Evolutionary conservation across 2,888 invertebrate species (phyloP).

Genomic region (Callimorpha dominula): DNA sequence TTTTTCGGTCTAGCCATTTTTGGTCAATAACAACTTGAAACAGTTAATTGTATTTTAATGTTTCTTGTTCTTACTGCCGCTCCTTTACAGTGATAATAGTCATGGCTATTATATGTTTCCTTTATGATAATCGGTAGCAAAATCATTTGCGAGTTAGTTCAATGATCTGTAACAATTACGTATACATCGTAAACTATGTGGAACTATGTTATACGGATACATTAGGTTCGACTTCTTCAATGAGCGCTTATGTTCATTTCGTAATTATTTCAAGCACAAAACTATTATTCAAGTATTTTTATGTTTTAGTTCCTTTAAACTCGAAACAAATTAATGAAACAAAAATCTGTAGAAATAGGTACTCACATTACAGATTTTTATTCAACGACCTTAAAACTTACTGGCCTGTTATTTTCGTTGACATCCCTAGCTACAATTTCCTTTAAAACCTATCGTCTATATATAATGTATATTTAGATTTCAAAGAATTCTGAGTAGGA

Average conservation of each 20-base stretch:
- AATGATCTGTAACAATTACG: constrained; percentile 27
- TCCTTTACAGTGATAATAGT: constrained; percentile 46
- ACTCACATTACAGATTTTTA: too few species aligned
- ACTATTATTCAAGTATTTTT: not conserved
- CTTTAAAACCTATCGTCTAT: constrained; percentile 29
- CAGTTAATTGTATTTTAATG: constrained; percentile 31
- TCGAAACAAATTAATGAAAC: not conserved
- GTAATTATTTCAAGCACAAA: not conserved
- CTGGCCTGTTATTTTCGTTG: not conserved
- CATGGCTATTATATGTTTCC: constrained; percentile 42
- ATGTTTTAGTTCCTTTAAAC: too few species aligned
- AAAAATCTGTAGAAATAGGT: not conserved
- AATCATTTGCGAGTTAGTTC: constrained; percentile 42
- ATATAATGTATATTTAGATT: constrained; percentile 58
- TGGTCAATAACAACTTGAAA: constrained; percentile 24
- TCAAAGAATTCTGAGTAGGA: constrained; percentile 52
- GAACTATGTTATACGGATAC: too few species aligned
- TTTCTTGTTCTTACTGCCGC: constrained; percentile 33
- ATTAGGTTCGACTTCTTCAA: too few species aligned
- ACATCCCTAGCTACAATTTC: constrained; percentile 41
- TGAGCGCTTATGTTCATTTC: too few species aligned
- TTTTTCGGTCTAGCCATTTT: constrained; percentile 24
- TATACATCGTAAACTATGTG: not conserved
- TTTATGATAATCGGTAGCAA: constrained; percentile 32
- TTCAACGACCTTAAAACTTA: too few species aligned